phyloP scores from a whole-genome alignment of 1,140 invertebrate genomes.

The Drosophila sechellia region DNA sequence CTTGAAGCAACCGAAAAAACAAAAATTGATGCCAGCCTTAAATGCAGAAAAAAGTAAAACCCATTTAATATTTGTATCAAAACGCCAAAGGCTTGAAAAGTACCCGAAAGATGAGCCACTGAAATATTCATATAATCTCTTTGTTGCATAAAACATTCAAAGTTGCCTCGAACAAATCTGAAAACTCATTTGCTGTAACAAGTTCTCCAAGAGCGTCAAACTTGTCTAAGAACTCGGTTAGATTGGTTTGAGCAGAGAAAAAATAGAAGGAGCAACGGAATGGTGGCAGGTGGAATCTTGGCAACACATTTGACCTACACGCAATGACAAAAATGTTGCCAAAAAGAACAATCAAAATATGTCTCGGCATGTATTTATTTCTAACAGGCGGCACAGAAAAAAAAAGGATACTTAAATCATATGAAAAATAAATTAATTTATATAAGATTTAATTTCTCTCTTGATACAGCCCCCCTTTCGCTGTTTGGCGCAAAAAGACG shows the following conservation, averaged over 20 bases:
- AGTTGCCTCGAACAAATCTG: constrained; percentile 10
- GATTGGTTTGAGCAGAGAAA: background rate
- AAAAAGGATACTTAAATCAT: constrained; percentile 50
- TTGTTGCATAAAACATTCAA: constrained; percentile 38
- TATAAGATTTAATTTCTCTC: constrained; percentile 38
- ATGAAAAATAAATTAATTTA: constrained; percentile 54
- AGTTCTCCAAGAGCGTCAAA: constrained; percentile 22
- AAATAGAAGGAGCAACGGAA: background rate
- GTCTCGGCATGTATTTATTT: constrained; percentile 5
- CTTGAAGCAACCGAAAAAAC: constrained; percentile 15
- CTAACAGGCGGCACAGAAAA: constrained; percentile 1
- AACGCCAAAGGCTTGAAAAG: constrained; percentile 11
- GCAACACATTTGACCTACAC: constrained; percentile 52
- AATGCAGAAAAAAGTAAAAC: constrained; percentile 24
- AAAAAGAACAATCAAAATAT: constrained; percentile 38
- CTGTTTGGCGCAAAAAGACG: constrained; percentile 23
- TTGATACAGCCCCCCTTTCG: constrained; percentile 14
- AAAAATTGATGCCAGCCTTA: background rate
- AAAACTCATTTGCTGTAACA: constrained; percentile 17
- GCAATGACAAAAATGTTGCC: constrained; percentile 53
- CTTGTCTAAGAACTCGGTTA: constrained; percentile 14
- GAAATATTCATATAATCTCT: constrained; percentile 32
- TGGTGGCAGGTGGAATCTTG: constrained; percentile 20
- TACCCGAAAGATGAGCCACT: constrained; percentile 2
- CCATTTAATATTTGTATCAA: constrained; percentile 24